A percentile compares a stretch with the other conserved stretches of the same genome.
phyloP scores from a whole-genome alignment of 2,797 vertebrate species.

The Mionectes olivaceus region DNA sequence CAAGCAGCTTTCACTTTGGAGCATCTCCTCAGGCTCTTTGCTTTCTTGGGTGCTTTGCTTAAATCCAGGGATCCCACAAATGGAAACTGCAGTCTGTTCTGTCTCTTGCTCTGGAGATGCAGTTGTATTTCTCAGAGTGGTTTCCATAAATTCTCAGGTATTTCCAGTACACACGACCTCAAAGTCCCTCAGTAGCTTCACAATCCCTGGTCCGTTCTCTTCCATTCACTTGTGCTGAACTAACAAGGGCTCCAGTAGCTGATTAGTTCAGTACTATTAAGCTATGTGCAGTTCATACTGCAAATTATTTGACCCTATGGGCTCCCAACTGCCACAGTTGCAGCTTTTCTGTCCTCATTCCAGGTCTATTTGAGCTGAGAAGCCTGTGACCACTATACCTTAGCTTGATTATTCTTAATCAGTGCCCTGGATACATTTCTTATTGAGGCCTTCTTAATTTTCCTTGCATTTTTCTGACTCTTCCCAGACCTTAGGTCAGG shows the following conservation, averaged over 20 bases:
- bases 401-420: neutral
- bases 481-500: neutral
- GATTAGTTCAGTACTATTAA: neutral
- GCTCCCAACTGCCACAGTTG: neutral
- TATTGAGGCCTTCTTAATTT: neutral
- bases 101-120: neutral
- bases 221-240: neutral
- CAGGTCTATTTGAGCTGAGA: neutral
- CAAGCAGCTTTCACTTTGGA: neutral
- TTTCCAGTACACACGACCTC: neutral
- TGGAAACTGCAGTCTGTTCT: neutral
- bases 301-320: neutral
- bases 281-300: neutral
- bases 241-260: neutral
- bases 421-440: neutral
- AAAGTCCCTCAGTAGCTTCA: neutral
- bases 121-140: neutral
- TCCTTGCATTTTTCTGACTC: neutral
- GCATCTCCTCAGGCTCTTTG: neutral
- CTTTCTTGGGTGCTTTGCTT: neutral
- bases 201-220: neutral
- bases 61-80: neutral
- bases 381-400: neutral
- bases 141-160: neutral
- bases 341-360: neutral